A percentile compares a stretch with the other conserved stretches of the same genome.
phyloP scores from a whole-genome alignment of 2,113 vertebrate species.

The Eulemur macaco region DNA sequence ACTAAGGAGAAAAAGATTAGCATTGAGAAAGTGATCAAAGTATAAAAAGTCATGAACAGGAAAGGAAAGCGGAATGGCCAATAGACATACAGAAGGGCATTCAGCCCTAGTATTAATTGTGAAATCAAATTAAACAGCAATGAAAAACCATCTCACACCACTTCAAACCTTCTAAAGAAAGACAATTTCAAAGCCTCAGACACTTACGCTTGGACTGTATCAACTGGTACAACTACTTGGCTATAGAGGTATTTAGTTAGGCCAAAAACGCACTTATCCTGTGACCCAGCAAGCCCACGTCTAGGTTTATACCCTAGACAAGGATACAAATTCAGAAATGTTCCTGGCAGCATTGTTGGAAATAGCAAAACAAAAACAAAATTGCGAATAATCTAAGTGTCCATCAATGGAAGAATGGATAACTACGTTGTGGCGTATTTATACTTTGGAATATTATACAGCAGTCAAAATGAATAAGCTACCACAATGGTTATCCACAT shows the following conservation, averaged over 20 bases:
- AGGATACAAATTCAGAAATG: neutral
- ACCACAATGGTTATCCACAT: neutral
- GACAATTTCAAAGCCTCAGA: neutral
- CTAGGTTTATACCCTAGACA: neutral
- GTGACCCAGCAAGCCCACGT: neutral
- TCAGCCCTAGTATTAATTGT: neutral
- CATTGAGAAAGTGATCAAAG: neutral
- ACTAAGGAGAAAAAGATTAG: conserved; percentile 30
- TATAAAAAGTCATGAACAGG: neutral
- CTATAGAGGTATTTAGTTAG: neutral
- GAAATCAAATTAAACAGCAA: neutral
- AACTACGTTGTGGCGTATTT: neutral
- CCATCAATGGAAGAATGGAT: neutral
- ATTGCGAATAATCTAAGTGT: neutral
- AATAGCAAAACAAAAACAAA: conserved; percentile 6
- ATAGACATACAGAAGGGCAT: neutral
- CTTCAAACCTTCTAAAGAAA: neutral
- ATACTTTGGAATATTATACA: neutral
- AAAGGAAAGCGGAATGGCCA: neutral
- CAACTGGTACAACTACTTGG: neutral
- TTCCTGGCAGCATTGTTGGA: neutral
- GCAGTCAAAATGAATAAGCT: neutral
- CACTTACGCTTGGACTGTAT: neutral
- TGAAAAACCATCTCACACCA: neutral
- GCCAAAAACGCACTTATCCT: neutral